Conservation (phyloP, 2,797 vertebrate species). For the Chrosomus eos region DNA sequence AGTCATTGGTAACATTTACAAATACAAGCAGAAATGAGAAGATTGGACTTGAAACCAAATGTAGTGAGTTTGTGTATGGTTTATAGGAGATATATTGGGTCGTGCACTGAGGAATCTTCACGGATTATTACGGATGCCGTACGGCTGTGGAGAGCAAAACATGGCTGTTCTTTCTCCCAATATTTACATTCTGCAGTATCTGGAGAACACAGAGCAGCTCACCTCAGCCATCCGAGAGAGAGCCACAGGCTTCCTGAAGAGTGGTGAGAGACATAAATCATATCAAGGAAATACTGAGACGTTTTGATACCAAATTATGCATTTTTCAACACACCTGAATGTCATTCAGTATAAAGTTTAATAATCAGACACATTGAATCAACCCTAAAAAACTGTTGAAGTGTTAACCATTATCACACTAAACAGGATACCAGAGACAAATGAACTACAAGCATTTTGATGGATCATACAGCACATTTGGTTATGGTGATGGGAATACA, state of each 20-base stretch:
- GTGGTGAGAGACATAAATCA: slow-evolving; percentile 68
- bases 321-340: background rate
- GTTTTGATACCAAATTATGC: background rate
- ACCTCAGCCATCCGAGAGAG: slow-evolving; percentile 63
- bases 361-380: background rate
- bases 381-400: background rate
- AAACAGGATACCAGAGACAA: slow-evolving; percentile 82
- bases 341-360: background rate
- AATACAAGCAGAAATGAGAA: background rate
- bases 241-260: slow-evolving; percentile 70
- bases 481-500: slow-evolving; percentile 61
- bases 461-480: slow-evolving; percentile 82
- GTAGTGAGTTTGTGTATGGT: background rate
- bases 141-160: slow-evolving; percentile 86
- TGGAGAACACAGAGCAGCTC: slow-evolving; percentile 77
- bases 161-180: slow-evolving; percentile 80
- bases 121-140: slow-evolving; percentile 79
- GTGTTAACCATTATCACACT: slow-evolving; percentile 18
- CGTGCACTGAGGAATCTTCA: slow-evolving; percentile 78
- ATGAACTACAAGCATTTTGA: slow-evolving; percentile 74
- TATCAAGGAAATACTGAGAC: background rate
- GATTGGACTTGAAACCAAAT: background rate
- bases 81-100: slow-evolving; percentile 81
- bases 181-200: slow-evolving; percentile 81
- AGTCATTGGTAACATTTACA: slow-evolving; percentile 28